Evolutionary conservation across 1,140 invertebrate genomes (phyloP).

Genomic region (Physella acuta): DNA sequence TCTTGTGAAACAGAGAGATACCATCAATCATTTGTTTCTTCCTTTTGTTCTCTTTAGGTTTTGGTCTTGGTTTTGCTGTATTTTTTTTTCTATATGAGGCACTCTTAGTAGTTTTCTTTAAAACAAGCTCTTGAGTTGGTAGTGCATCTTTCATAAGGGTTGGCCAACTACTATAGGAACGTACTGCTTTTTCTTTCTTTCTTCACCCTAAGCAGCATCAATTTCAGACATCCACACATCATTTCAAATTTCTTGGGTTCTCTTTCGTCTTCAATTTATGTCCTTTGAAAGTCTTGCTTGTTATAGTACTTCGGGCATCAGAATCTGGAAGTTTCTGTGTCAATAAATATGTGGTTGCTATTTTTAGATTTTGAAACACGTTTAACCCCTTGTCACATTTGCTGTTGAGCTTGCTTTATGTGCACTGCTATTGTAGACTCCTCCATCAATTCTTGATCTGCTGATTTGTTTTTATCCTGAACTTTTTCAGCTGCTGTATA

Average conservation of each 20-base stretch:
- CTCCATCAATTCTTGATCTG: background rate
- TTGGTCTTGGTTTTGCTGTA: background rate
- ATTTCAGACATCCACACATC: conserved; percentile 50
- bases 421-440: background rate
- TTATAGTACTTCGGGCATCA: conserved; percentile 49
- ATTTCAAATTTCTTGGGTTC: conserved; percentile 47
- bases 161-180: conserved; percentile 53
- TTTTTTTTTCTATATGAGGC: background rate
- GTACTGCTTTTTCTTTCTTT: conserved; percentile 43
- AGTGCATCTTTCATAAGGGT: conserved; percentile 45
- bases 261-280: conserved; percentile 53
- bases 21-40: conserved; percentile 11
- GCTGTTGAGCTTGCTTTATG: too few species aligned
- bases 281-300: conserved; percentile 50
- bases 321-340: conserved; percentile 48
- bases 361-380: conserved; percentile 40
- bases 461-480: too few species aligned
- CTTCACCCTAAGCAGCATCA: conserved; percentile 42
- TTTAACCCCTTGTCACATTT: conserved; percentile 18
- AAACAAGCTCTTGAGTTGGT: conserved; percentile 51
- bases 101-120: conserved; percentile 43
- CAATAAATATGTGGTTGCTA: conserved; percentile 33
- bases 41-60: background rate
- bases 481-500: too few species aligned
- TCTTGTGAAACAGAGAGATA: too few species aligned